Percentiles rank a stretch among this genome's conserved stretches.
Evolutionary conservation across 1,140 invertebrate species (phyloP).

Genomic region (Drosophila navojoa): DNA sequence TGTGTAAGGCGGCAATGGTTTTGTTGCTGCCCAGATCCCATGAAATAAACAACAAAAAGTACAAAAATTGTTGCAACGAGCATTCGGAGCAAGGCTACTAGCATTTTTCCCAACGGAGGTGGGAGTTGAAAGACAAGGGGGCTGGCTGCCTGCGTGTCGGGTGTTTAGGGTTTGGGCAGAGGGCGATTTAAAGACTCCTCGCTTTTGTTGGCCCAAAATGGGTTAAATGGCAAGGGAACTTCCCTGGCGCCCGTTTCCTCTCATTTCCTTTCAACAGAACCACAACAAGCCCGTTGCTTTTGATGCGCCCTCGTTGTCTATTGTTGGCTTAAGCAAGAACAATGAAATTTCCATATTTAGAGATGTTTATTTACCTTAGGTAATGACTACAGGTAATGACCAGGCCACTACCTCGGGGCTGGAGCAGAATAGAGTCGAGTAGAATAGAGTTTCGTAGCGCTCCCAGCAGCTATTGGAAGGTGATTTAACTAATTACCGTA

Average conservation of each 20-base stretch:
- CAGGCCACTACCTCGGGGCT: constrained; percentile 3
- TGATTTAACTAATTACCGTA: constrained; percentile 39
- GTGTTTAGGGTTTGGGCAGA: constrained; percentile 4
- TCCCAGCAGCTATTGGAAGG: constrained; percentile 29
- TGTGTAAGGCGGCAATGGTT: constrained; percentile 24
- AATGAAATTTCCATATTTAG: constrained; percentile 66
- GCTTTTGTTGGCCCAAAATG: constrained; percentile 55
- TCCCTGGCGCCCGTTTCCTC: constrained; percentile 39
- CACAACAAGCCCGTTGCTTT: constrained; percentile 35
- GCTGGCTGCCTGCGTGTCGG: background rate
- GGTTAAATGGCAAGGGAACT: constrained; percentile 54
- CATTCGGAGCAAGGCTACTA: constrained; percentile 59
- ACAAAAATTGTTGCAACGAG: constrained; percentile 63
- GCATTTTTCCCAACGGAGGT: constrained; percentile 23
- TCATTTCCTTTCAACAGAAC: constrained; percentile 45
- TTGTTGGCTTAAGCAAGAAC: constrained; percentile 49
- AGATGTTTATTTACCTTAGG: constrained; percentile 61
- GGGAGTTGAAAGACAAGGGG: constrained; percentile 4
- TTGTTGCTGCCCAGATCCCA: constrained; percentile 47
- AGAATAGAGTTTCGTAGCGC: background rate
- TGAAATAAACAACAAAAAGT: constrained; percentile 48
- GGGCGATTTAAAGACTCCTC: constrained; percentile 46
- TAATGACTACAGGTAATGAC: constrained; percentile 53
- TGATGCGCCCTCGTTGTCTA: constrained; percentile 45
- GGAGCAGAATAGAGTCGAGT: background rate